phyloP scores from a whole-genome alignment of 37 sponge, comb jelly and placozoan species.

The Beroe ovata region DNA sequence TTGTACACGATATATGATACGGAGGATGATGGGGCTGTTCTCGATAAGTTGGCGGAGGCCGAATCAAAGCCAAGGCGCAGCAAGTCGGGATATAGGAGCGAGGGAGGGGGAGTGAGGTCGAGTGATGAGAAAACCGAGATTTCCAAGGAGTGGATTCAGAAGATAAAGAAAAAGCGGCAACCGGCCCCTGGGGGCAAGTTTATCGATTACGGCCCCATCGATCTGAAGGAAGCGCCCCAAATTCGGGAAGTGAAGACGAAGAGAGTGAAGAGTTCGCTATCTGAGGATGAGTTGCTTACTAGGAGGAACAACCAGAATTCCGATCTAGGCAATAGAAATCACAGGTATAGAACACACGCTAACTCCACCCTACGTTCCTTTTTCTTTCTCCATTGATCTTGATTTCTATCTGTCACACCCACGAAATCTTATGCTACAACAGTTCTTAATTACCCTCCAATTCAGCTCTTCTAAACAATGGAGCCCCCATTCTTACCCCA shows the following conservation, averaged over 20 bases:
- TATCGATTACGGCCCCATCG: constrained; percentile 64
- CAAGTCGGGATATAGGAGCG: constrained; percentile 46
- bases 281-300: constrained; percentile 64
- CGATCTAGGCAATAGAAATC: neutral
- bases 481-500: no score
- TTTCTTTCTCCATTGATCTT: no score
- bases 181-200: constrained; percentile 4
- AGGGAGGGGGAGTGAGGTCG: neutral
- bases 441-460: no score
- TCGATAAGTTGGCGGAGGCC: neutral
- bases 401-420: no score
- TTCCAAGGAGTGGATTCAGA: constrained; percentile 46
- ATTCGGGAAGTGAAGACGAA: constrained; percentile 39
- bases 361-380: no score
- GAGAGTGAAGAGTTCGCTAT: constrained; percentile 42
- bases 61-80: neutral
- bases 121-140: constrained; percentile 37
- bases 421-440: no score
- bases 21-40: constrained; percentile 51
- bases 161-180: constrained; percentile 56
- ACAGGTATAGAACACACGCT: no score
- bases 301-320: neutral
- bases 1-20: constrained; percentile 63
- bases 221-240: neutral
- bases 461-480: no score